phyloP scores from a whole-genome alignment of 2,888 invertebrate genomes.

The Nomada goodeniana region DNA sequence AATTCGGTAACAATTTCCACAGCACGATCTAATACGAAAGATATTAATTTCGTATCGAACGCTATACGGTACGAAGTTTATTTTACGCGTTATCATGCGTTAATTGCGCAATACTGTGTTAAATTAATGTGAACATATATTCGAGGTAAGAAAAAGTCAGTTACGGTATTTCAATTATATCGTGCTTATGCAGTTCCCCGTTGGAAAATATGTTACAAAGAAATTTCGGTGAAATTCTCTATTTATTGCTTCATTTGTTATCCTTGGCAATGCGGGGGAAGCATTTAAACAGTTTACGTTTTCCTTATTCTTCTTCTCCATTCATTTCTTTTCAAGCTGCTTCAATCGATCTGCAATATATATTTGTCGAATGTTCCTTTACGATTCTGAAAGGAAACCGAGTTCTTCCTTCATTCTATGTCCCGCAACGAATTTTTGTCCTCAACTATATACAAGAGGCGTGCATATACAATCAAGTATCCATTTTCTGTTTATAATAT shows the following conservation, averaged over 20 bases:
- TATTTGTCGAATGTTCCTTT: too few relatives aligned
- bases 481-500: too few relatives aligned
- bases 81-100: slow-evolving; percentile 16
- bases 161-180: background rate
- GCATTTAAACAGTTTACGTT: background rate
- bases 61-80: background rate
- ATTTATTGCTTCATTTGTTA: too few relatives aligned
- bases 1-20: slow-evolving; percentile 47
- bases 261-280: background rate
- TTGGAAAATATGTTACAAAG: too few relatives aligned
- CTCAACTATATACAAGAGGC: too few relatives aligned
- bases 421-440: too few relatives aligned
- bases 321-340: too few relatives aligned
- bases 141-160: background rate
- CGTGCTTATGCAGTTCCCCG: background rate
- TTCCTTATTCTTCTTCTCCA: background rate
- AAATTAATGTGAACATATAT: background rate
- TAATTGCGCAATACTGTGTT: slow-evolving; percentile 8
- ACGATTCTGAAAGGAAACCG: too few relatives aligned
- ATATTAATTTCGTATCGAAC: slow-evolving; percentile 8
- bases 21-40: slow-evolving; percentile 27
- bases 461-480: too few relatives aligned
- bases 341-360: too few relatives aligned
- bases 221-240: too few relatives aligned
- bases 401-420: too few relatives aligned